Base-by-base conservation (phyloP, 2,797 vertebrate genomes). In the Lacerta viridis region DNA sequence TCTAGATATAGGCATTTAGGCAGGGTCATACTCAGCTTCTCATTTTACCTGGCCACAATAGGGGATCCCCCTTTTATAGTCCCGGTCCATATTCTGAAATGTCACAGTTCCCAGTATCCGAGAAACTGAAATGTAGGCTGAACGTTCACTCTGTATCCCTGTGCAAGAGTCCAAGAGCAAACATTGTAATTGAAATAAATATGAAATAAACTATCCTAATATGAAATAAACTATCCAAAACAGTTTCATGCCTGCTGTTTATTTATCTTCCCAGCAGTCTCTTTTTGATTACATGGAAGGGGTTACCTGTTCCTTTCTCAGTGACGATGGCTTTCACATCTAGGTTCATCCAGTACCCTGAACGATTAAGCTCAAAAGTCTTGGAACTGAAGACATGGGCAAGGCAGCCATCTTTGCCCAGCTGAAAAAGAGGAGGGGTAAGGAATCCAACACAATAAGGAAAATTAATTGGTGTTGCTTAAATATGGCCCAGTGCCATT, bases 261-360 rank as follows among this genome's bases (percentile, higher is more conserved):
- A 55, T 55, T 55, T 55, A 59, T n/a, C 59, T 25, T 36, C 25
- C 41, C 0, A 0, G 36, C 64, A 23, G 20, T 75, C 18, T 29
- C 1, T 74, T 90, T 84, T 64, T 83, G 39, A 66, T 71, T 75
- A 9, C 72, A 29, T 59, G 7, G 59, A 36, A 27, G 9, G 18
- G 1, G n/a, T 96, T 95, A 97, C 97, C 97, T 96, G 97, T 97
- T 85, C 96, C 96, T 77, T 90, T 94, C 91, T 97, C 97, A 4
- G 87, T 96, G 64, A 96, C 92, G 15, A 39, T 71, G 66, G 92
- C 94, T 68, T 93, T 93, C 80, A 96, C 77, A 0, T 91, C 84
- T 74, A 97, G 94, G 55, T 85, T 89, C 93, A 95, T 97, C 81
- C 88, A 27, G 80, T 97, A 94, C 43, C 96, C 97, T 72, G 86